Conservation (phyloP, 2,113 vertebrate genomes). For the Hoplias malabaricus region DNA sequence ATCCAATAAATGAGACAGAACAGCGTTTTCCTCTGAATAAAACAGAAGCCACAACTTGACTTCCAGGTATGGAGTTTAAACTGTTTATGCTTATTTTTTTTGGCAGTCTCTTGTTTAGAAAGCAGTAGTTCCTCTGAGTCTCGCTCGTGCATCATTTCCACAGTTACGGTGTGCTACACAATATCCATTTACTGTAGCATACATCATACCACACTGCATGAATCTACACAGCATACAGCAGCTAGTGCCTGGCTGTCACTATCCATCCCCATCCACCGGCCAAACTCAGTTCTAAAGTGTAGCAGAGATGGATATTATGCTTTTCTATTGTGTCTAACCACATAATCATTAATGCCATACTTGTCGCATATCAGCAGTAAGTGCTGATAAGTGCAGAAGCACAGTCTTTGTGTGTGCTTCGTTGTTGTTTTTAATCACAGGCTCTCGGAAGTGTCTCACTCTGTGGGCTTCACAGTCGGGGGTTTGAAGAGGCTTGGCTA, state of each 20-base stretch:
- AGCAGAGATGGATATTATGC: neutral
- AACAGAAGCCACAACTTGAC: neutral
- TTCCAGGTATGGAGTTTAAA: neutral
- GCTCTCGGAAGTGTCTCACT: neutral
- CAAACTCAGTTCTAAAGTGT: neutral
- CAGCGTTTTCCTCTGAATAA: neutral
- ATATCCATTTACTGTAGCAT: neutral
- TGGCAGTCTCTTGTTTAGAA: neutral
- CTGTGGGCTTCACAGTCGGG: neutral
- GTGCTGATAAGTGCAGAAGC: neutral
- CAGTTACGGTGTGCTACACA: neutral
- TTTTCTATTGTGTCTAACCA: neutral
- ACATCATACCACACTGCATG: neutral
- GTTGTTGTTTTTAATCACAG: constrained; percentile 15
- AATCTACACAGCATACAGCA: neutral
- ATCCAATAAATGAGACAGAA: neutral
- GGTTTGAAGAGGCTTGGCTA: neutral
- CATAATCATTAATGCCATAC: neutral
- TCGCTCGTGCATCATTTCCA: neutral
- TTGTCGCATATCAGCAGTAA: neutral
- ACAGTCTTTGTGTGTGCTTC: neutral
- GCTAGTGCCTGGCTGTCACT: neutral
- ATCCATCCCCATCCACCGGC: neutral
- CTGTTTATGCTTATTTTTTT: neutral
- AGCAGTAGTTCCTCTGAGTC: neutral